Percentiles rank a stretch among this genome's conserved stretches.
These are phyloP conservation scores for Agonopterix arenella DNA, from an alignment of 2,888 invertebrate genomes.

Conservation along the genomic window DNA sequence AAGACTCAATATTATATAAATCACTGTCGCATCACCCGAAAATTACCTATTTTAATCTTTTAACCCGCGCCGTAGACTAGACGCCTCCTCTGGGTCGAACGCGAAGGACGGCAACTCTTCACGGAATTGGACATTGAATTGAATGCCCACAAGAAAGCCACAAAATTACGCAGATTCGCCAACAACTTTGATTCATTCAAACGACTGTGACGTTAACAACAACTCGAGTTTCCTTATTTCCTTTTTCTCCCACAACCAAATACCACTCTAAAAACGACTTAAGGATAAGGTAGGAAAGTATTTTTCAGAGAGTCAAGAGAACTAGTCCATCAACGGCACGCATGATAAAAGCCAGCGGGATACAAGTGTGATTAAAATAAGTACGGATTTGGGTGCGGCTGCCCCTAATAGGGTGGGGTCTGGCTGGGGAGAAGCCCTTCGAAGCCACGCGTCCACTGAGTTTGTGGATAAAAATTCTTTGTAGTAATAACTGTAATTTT, in stretches of 20 bases:
- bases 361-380: constrained; percentile 68
- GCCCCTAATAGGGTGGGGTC: constrained; percentile 29
- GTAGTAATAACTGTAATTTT: constrained; percentile 3
- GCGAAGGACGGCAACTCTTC: too few species aligned
- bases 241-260: constrained; percentile 26
- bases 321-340: constrained; percentile 46
- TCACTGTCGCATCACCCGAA: too few species aligned
- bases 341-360: constrained; percentile 61
- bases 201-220: constrained; percentile 1
- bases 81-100: too few species aligned
- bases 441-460: constrained; percentile 22
- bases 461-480: not conserved
- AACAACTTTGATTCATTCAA: constrained; percentile 5
- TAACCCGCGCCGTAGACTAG: too few species aligned
- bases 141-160: not conserved
- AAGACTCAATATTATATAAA: too few species aligned
- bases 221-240: constrained; percentile 2
- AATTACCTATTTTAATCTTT: too few species aligned
- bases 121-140: too few species aligned
- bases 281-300: constrained; percentile 20
- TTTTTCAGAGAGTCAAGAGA: constrained; percentile 16
- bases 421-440: constrained; percentile 28
- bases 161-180: constrained; percentile 1
- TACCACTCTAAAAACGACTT: constrained; percentile 22
- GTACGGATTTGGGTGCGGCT: constrained; percentile 66